These are phyloP conservation scores for Trachymyrmex septentrionalis DNA, from an alignment of 1,140 invertebrate genomes.

Conservation along the genomic window DNA sequence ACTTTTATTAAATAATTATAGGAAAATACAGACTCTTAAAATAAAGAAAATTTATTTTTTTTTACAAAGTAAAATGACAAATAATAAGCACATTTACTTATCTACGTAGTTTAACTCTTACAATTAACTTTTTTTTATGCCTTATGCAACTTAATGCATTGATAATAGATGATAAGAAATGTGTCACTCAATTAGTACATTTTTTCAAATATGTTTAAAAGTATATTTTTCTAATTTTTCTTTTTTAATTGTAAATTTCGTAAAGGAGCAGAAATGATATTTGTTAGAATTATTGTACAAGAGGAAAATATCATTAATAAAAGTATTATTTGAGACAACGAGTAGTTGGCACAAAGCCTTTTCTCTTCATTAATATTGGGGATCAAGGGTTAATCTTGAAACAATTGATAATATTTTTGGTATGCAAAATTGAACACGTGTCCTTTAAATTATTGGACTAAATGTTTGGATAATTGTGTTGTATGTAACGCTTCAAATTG, in stretches of 20 bases:
- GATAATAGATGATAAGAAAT: no score
- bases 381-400: slow-evolving; percentile 3
- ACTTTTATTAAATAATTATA: not conserved
- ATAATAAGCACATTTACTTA: not conserved
- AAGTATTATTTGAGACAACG: not conserved
- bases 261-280: not conserved
- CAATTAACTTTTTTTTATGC: not conserved
- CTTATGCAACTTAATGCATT: no score
- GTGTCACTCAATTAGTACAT: not conserved
- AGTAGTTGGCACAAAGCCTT: not conserved
- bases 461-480: not conserved
- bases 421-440: not conserved
- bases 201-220: not conserved
- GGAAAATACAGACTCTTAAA: not conserved
- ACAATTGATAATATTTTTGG: not conserved
- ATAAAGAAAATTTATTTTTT: not conserved
- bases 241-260: not conserved
- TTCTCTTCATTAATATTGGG: not conserved
- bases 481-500: not conserved
- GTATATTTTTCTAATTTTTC: not conserved
- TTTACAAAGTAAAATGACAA: not conserved
- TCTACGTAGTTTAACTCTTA: not conserved
- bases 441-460: not conserved
- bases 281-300: not conserved
- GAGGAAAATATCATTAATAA: not conserved